Conservation (phyloP, 2,113 vertebrate genomes). For the Heliornis fulica region DNA sequence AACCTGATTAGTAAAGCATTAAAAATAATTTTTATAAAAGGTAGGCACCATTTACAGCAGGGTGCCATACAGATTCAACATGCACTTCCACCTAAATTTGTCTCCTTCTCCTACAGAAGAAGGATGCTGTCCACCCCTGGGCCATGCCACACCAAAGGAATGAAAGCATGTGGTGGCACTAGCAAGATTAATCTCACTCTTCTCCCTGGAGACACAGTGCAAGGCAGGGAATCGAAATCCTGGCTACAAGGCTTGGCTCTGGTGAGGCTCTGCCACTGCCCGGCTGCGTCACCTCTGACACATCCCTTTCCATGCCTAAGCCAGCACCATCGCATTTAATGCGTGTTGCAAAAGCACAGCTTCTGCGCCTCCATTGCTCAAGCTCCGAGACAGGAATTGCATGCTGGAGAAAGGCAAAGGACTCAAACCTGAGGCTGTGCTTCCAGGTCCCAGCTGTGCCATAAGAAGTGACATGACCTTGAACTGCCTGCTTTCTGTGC, state of each 20-base stretch:
- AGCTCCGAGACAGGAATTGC: not conserved
- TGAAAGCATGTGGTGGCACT: not conserved
- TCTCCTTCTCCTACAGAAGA: not conserved
- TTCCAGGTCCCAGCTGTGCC: not conserved
- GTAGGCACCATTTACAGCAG: not conserved
- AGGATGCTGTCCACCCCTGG: not conserved
- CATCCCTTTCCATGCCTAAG: not conserved
- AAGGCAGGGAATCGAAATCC: not conserved
- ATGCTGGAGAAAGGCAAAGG: not conserved
- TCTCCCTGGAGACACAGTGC: not conserved
- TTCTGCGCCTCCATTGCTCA: not conserved
- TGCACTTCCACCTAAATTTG: not conserved
- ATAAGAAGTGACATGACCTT: not conserved
- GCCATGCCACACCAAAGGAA: not conserved
- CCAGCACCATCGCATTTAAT: not conserved
- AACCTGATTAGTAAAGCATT: not conserved
- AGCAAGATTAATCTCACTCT: not conserved
- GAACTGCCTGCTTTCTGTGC: not conserved
- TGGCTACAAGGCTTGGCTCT: not conserved
- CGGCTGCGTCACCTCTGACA: accelerated
- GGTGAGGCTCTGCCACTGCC: not conserved
- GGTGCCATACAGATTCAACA: not conserved
- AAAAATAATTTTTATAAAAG: not conserved
- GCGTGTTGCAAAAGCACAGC: not conserved
- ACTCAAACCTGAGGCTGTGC: not conserved